These are phyloP conservation scores for Saccopteryx bilineata DNA, from an alignment of 2,113 vertebrate species.

Conservation along the genomic window DNA sequence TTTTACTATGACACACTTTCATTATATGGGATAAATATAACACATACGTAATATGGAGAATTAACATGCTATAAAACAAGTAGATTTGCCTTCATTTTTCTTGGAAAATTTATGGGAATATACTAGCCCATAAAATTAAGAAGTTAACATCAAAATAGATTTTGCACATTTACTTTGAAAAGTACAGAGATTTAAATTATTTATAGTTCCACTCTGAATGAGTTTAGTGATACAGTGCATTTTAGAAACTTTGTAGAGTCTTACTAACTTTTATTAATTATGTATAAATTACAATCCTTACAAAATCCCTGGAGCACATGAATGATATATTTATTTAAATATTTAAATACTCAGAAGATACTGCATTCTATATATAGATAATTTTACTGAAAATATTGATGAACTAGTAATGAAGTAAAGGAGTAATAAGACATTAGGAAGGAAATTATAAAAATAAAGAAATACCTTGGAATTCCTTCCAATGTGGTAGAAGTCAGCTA, in stretches of 20 bases:
- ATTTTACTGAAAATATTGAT: not conserved
- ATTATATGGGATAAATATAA: not conserved
- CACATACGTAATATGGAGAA: not conserved
- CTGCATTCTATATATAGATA: not conserved
- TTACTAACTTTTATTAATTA: slow-evolving; percentile 59
- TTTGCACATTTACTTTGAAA: slow-evolving; percentile 56
- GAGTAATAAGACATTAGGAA: not conserved
- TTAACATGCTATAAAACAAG: not conserved
- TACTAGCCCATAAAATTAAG: slow-evolving; percentile 25
- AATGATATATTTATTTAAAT: slow-evolving; percentile 51
- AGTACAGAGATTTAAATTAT: slow-evolving; percentile 58
- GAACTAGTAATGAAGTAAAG: not conserved
- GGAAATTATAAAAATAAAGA: not conserved
- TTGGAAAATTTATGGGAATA: slow-evolving; percentile 33
- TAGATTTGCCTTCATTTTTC: not conserved
- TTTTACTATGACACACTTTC: not conserved
- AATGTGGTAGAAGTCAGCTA: not conserved
- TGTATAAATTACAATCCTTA: slow-evolving; percentile 55
- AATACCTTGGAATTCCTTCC: not conserved
- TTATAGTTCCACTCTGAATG: slow-evolving; percentile 16
- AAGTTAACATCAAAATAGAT: slow-evolving; percentile 54
- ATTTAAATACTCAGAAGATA: slow-evolving; percentile 49
- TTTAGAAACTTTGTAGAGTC: slow-evolving; percentile 45
- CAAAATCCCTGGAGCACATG: not conserved
- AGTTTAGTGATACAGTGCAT: not conserved